These are phyloP conservation scores for Epirrhoe tristata DNA, from an alignment of 2,888 invertebrate species.

Conservation along the genomic window DNA sequence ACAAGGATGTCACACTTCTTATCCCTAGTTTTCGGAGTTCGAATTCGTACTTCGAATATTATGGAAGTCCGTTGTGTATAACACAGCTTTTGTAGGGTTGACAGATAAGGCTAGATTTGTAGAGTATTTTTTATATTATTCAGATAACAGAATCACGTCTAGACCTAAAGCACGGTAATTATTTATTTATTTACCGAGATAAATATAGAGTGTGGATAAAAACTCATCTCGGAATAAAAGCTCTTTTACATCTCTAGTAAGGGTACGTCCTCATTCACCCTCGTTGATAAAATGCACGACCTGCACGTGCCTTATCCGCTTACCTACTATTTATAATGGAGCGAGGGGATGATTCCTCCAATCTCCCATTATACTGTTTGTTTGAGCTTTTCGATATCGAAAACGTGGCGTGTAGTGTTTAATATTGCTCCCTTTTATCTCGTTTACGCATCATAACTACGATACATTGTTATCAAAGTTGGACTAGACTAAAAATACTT, in stretches of 20 bases:
- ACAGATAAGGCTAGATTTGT: too few relatives aligned
- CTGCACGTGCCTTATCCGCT: slow-evolving; percentile 80
- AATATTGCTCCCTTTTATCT: slow-evolving; percentile 19
- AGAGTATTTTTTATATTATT: too few relatives aligned
- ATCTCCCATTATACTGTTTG: slow-evolving; percentile 46
- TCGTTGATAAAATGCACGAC: slow-evolving; percentile 74
- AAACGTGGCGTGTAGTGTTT: slow-evolving; percentile 37
- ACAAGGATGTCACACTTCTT: slow-evolving; percentile 22
- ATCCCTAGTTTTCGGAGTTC: slow-evolving; percentile 1
- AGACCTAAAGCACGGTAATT: neutral
- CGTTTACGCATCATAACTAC: slow-evolving; percentile 2
- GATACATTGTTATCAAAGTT: slow-evolving; percentile 3
- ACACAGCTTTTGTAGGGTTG: neutral
- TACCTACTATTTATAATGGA: slow-evolving; percentile 77
- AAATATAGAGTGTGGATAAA: neutral
- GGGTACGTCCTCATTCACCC: slow-evolving; percentile 55
- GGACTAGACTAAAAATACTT: neutral
- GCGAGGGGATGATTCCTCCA: slow-evolving; percentile 48
- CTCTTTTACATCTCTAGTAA: slow-evolving; percentile 50
- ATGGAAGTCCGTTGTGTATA: neutral
- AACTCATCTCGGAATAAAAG: neutral
- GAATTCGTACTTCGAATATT: slow-evolving; percentile 1
- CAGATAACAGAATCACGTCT: too few relatives aligned
- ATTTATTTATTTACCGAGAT: neutral
- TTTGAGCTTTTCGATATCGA: slow-evolving; percentile 37